Conservation (phyloP, 2,797 vertebrate species). For the Leptodactylus fallax region DNA sequence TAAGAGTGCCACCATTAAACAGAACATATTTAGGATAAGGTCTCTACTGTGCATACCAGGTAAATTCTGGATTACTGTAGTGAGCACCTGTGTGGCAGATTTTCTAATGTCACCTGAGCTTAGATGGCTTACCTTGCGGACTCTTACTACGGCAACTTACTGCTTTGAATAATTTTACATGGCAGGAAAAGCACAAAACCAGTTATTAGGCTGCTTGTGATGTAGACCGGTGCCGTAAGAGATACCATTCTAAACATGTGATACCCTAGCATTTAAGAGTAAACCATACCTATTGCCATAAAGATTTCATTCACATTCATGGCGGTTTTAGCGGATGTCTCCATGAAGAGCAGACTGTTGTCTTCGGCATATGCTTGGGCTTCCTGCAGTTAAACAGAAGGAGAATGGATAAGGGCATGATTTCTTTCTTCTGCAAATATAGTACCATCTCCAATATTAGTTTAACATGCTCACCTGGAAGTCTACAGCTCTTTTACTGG, state of each 20-base stretch:
- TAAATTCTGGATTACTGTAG: too few relatives aligned
- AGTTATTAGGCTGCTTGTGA: background rate
- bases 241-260: too few relatives aligned
- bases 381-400: constrained; percentile 68
- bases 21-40: too few relatives aligned
- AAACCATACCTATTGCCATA: constrained; percentile 79
- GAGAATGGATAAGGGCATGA: background rate
- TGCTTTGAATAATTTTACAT: background rate
- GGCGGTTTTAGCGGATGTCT: constrained; percentile 83
- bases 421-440: too few relatives aligned
- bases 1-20: too few relatives aligned
- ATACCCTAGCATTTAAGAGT: background rate
- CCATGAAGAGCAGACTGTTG: constrained; percentile 84
- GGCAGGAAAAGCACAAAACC: background rate
- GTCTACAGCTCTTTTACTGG: constrained; percentile 96
- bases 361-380: constrained; percentile 83
- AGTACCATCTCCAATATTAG: too few relatives aligned
- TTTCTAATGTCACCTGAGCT: background rate
- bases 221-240: too few relatives aligned
- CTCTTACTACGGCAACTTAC: background rate
- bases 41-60: too few relatives aligned
- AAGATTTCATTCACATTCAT: constrained; percentile 85
- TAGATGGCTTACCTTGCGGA: background rate
- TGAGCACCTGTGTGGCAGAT: too few relatives aligned
- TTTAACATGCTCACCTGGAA: constrained; percentile 85